Evolutionary conservation across 2,797 vertebrate genomes (phyloP), one percentile per base, ranked within the genome.

Genomic region (Orientallactaga sibirica): DNA sequence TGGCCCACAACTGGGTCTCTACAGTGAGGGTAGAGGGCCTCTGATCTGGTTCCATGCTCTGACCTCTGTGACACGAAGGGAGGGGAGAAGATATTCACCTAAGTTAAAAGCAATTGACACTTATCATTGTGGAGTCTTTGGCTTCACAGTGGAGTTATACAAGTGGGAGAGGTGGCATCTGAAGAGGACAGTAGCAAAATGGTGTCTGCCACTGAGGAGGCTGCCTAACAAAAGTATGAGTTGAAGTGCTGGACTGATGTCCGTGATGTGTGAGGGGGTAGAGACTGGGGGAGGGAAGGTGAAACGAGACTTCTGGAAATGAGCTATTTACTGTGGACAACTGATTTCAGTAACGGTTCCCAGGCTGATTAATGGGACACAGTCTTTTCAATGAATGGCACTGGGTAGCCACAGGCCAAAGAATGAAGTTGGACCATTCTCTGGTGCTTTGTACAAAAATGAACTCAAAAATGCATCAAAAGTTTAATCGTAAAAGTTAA

Each of bases 381-480:
- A n/a, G 18, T 71, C 74, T 76, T 48, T 55, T 48, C 55, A 64
- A 88, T 33, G 79, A 70, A n/a, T 20, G 37, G 77, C 61, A 66
- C 22, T 7, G 62, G 79, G 20, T 4, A 76, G 10, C 19, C 43
- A 81, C 55, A 3, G 4, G 55, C 24, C 20, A 66, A 92, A 75
- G 67, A 55, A 70, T 71, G 24, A 92, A 67, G 25, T 41, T 43
- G 55, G 48, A 75, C 20, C 33, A 27, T 83, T n/a, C 24, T n/a
- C 62, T 24, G 52, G 12, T 2, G 58, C 12, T 19, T 55, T 61
- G 68, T 37, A n/a, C 2, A 75, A 78, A 83, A 66, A 43, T 25
- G 29, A 84, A 94, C 4, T 55, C 62, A 76, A 82, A 82, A 82
- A 90, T n/a, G n/a, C 29, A 86, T 61, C 62, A n/a, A 70, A 71